These are phyloP conservation scores for Hydrotaea cyrtoneurina DNA, from an alignment of 2,888 invertebrate species.

Conservation along the genomic window DNA sequence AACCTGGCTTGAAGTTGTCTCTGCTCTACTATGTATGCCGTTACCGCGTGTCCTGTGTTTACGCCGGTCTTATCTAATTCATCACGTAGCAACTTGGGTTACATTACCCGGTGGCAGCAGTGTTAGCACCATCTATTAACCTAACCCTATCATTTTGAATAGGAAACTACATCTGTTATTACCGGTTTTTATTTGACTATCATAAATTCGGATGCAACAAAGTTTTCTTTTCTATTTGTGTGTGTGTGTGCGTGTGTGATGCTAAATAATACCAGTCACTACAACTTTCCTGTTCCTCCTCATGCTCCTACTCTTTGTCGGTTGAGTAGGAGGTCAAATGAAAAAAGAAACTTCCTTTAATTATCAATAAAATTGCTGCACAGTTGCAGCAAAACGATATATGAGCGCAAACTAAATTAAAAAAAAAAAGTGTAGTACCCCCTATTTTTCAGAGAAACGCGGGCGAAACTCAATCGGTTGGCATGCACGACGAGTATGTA, in stretches of 20 bases:
- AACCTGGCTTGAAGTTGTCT: too few relatives aligned
- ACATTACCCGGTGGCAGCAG: too few relatives aligned
- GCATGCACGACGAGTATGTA: background rate
- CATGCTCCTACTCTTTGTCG: background rate
- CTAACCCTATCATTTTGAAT: conserved; percentile 2
- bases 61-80: too few relatives aligned
- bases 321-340: background rate
- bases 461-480: background rate
- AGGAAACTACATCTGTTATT: background rate
- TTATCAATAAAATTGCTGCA: background rate
- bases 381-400: background rate
- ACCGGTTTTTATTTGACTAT: background rate
- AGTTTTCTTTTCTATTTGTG: background rate
- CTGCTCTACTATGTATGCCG: too few relatives aligned
- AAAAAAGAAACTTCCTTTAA: background rate
- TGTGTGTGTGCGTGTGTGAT: background rate
- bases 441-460: background rate
- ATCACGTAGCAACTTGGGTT: too few relatives aligned
- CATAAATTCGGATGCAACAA: background rate
- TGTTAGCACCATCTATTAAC: background rate
- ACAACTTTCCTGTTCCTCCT: background rate
- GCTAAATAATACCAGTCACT: background rate
- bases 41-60: too few relatives aligned
- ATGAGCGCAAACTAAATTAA: conserved; percentile 4
- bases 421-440: background rate